These are phyloP conservation scores for Cotesia congregata DNA, from an alignment of 2,888 invertebrate species.

Conservation along the genomic window DNA sequence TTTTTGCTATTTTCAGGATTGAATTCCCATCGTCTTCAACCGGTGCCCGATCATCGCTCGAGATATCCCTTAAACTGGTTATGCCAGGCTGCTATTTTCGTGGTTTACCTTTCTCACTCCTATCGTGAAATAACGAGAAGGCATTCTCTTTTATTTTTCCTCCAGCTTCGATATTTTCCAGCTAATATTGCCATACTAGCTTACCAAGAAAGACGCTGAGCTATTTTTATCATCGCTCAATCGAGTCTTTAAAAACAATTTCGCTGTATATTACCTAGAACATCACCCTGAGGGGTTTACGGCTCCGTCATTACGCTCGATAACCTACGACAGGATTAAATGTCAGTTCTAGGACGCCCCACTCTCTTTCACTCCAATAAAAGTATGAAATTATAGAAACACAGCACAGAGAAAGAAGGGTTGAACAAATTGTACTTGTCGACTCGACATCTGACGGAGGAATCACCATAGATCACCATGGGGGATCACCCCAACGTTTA, in stretches of 20 bases:
- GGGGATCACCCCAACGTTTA: constrained; percentile 63
- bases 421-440: constrained; percentile 10
- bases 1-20: constrained; percentile 66
- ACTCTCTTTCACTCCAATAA: constrained; percentile 22
- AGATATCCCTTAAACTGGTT: constrained; percentile 62
- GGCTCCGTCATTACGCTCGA: constrained; percentile 19
- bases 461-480: constrained; percentile 56
- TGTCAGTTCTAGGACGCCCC: constrained; percentile 23
- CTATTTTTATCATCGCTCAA: constrained; percentile 26
- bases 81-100: constrained; percentile 46
- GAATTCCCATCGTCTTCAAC: constrained; percentile 64
- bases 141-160: constrained; percentile 21
- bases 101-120: constrained; percentile 2
- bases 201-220: constrained; percentile 8
- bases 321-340: constrained; percentile 37
- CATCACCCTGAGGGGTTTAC: constrained; percentile 19
- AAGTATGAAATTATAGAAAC: constrained; percentile 28
- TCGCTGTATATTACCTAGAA: constrained; percentile 30
- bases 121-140: no score
- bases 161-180: constrained; percentile 23
- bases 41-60: constrained; percentile 61
- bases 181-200: constrained; percentile 32
- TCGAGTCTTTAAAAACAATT: constrained; percentile 28
- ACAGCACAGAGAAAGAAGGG: not conserved
- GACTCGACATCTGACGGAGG: constrained; percentile 17